A percentile compares a stretch with the other conserved stretches of the same genome.
Evolutionary conservation across 2,888 invertebrate genomes (phyloP).

Genomic region (Muscina levida): DNA sequence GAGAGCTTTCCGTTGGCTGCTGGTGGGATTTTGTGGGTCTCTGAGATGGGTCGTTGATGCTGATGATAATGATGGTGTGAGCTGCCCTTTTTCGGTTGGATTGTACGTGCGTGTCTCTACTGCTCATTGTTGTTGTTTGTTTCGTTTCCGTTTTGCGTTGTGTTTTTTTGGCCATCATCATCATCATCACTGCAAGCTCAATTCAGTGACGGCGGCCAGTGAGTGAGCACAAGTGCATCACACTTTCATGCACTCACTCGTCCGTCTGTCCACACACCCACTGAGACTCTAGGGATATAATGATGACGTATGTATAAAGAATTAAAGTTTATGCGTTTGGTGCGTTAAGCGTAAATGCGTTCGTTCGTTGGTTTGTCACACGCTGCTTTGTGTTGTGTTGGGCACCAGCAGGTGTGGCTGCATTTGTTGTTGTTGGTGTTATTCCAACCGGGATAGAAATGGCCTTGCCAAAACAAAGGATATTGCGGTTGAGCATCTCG

Average conservation of each 20-base stretch:
- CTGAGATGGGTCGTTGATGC: background rate
- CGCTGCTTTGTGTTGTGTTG: too few species aligned
- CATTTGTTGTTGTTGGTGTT: constrained; percentile 5
- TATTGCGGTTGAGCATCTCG: too few species aligned
- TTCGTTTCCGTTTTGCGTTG: background rate
- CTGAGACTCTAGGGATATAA: background rate
- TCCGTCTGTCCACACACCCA: background rate
- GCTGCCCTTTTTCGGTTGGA: constrained; percentile 65
- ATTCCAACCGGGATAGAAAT: background rate
- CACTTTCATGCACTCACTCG: background rate
- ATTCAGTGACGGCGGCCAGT: too few species aligned
- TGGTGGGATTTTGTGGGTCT: background rate
- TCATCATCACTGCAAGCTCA: too few species aligned
- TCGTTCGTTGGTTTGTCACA: background rate
- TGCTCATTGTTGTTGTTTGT: background rate
- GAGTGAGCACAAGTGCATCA: too few species aligned
- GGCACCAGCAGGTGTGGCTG: constrained; percentile 64
- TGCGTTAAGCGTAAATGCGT: too few species aligned
- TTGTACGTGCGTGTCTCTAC: constrained; percentile 18
- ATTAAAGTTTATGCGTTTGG: too few species aligned
- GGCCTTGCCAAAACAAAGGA: too few species aligned
- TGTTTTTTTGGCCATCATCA: background rate
- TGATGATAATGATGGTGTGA: constrained; percentile 34
- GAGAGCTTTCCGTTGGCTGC: background rate
- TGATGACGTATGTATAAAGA: constrained; percentile 20